A percentile compares a stretch with the other conserved stretches of the same genome.
Conservation (phyloP, 2,113 vertebrate species). For the Rhizomys pruinosus region DNA sequence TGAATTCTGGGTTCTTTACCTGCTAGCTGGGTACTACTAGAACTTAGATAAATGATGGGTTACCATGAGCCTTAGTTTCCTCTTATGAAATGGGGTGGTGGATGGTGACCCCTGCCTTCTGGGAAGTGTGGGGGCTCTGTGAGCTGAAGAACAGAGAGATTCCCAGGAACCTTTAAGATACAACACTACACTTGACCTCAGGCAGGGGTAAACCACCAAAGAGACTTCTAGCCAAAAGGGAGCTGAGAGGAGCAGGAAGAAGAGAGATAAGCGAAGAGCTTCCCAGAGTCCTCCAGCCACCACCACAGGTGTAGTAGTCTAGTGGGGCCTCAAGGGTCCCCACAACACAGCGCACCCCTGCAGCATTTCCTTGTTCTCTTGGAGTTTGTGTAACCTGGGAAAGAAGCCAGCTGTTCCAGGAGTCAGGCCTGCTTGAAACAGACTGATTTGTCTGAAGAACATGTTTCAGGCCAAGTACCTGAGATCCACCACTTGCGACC, state of each 20-base stretch:
- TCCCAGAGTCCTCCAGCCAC: neutral
- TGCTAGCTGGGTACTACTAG: neutral
- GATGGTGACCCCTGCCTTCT: too few species aligned
- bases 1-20: neutral
- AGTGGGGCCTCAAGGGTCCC: neutral
- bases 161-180: neutral
- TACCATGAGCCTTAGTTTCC: neutral
- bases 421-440: neutral
- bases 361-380: neutral
- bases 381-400: neutral
- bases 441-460: neutral
- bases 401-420: neutral
- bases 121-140: neutral
- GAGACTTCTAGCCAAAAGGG: neutral
- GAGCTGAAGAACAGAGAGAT: neutral
- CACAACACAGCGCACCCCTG: accelerated
- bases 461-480: conserved; percentile 71
- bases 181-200: neutral
- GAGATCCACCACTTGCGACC: conserved; percentile 87
- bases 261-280: neutral
- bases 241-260: neutral
- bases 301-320: neutral
- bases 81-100: neutral
- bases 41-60: neutral
- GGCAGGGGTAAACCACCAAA: neutral